Conservation (phyloP, 2,888 invertebrate species). For the Thymelicus lineola region DNA sequence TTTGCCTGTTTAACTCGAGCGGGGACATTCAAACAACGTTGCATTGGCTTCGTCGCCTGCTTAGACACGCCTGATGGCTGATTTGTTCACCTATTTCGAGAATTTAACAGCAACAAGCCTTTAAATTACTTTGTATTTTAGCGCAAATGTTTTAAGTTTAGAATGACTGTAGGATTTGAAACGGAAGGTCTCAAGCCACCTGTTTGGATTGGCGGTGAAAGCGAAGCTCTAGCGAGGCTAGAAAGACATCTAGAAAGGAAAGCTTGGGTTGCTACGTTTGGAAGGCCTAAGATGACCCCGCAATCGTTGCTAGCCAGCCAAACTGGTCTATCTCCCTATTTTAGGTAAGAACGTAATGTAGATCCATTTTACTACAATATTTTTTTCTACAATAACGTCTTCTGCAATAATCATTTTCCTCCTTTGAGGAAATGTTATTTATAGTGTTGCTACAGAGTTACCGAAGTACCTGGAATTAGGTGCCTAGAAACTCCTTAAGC, state of each 20-base stretch:
- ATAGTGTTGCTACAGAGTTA: too few relatives aligned
- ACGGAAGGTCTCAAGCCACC: constrained; percentile 89
- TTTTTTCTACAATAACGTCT: too few relatives aligned
- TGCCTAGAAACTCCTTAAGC: too few relatives aligned
- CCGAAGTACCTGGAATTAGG: too few relatives aligned
- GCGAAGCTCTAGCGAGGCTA: constrained; percentile 89
- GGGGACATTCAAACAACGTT: constrained; percentile 2
- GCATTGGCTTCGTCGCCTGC: constrained; percentile 26
- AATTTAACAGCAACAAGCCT: not conserved
- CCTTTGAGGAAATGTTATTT: too few relatives aligned
- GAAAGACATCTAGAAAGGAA: constrained; percentile 92
- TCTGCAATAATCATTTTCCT: too few relatives aligned
- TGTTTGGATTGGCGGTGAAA: constrained; percentile 93
- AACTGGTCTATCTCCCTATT: constrained; percentile 93
- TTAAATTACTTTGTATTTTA: constrained; percentile 5
- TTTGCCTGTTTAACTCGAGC: constrained; percentile 8
- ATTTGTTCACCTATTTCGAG: not conserved
- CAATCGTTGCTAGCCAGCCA: constrained; percentile 93
- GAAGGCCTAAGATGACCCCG: constrained; percentile 95
- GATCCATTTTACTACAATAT: not conserved
- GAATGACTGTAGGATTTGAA: constrained; percentile 87
- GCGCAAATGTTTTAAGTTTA: constrained; percentile 11
- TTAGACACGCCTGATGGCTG: constrained; percentile 3
- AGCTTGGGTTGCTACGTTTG: constrained; percentile 96
- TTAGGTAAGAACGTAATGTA: constrained; percentile 67